Base-by-base conservation (phyloP, 2,888 invertebrate genomes). In the Alloplasta piceator region DNA sequence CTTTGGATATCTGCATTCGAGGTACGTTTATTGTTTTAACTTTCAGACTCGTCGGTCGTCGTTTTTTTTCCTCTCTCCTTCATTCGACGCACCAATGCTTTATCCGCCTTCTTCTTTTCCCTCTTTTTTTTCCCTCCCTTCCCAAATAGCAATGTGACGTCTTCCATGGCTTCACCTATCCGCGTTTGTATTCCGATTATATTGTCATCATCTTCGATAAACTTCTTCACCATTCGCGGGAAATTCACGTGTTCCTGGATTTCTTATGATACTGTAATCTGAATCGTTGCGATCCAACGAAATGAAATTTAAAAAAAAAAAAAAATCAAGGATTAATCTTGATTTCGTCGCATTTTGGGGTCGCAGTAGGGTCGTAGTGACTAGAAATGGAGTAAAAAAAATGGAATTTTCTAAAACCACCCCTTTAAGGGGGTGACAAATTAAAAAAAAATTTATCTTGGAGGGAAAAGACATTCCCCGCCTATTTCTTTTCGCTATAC, bases 11-110 rank as follows among this genome's bases (percentile, higher is more conserved):
- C 88, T 88, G 86, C 87, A 88, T 88, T 78, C 83, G 85, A 84
- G 85, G 84, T 81, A 80, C 84, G 86, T 89, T 89, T 89, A 89
- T 89, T 88, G 88, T 88, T 89, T 89, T 88, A 89, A 89, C 89
- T 87, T 88, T 86, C 85, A 86, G 73, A 77, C 80, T 78, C 64
- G 70, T 67, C 68, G 72, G 78, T 39, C 74, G 36, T 74, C 64
- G 55, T 58, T 50, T 61, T 58, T 41, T 52, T 41, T 38, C 46
- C 5, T 14, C 26, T 6, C 73, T 63, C 55, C 72, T 36, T 48
- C 68, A 68, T 61, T 75, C 41, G 67, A 10, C 36, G 60, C 9
- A 43, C 60, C 16, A 16, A 68, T 61, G 41, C 43, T 75, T 41
- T 16, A 75, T 74, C 61, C 66, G 48, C 63, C 73, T n/a, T 67